phyloP scores from a whole-genome alignment of 2,113 vertebrate species.

The Myiozetetes cayanensis region DNA sequence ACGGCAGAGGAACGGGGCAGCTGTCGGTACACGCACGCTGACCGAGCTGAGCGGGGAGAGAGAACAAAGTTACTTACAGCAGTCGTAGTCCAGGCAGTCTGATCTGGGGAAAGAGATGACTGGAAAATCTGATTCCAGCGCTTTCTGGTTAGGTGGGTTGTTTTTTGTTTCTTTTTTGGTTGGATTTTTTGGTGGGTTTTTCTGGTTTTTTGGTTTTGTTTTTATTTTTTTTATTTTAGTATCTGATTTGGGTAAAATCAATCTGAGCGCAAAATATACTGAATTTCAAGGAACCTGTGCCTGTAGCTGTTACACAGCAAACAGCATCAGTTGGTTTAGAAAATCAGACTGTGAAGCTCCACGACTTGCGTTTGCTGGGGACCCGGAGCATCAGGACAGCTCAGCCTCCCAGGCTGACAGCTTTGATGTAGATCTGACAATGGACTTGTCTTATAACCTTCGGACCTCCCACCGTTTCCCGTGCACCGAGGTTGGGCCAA shows the following conservation, averaged over 20 bases:
- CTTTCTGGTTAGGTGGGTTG: background rate
- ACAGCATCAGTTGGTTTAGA: background rate
- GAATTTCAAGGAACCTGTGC: background rate
- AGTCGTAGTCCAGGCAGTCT: background rate
- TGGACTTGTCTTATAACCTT: background rate
- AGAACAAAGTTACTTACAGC: background rate
- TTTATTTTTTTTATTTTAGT: too few relatives aligned
- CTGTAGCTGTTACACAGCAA: background rate
- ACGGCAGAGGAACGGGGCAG: background rate
- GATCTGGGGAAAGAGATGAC: background rate
- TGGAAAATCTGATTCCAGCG: background rate
- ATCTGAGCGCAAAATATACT: background rate
- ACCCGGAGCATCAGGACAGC: background rate
- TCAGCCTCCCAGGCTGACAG: background rate
- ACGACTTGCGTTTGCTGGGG: background rate
- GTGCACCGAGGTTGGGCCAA: background rate
- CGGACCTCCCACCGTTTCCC: constrained; percentile 26
- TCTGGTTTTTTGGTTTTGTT: too few relatives aligned
- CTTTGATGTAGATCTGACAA: background rate
- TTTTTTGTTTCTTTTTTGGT: too few relatives aligned
- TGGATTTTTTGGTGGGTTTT: too few relatives aligned
- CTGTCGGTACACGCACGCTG: background rate
- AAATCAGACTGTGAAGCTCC: background rate
- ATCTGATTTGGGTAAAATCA: background rate
- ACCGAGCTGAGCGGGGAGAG: too few relatives aligned